Conservation (phyloP, 2,888 invertebrate species). For the Oscheius onirici region DNA sequence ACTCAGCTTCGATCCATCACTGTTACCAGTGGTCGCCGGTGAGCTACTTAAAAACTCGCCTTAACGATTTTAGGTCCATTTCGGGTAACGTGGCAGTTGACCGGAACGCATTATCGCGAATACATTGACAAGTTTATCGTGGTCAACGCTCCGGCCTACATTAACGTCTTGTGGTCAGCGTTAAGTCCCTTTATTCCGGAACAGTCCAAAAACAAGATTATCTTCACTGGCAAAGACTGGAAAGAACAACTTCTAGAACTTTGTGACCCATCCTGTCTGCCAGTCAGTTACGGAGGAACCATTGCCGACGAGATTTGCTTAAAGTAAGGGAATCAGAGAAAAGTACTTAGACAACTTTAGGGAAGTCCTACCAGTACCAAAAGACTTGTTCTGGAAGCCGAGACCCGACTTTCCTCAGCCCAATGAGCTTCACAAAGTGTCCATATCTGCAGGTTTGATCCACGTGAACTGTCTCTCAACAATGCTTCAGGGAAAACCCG, state of each 20-base stretch:
- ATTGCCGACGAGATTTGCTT: slow-evolving; percentile 44
- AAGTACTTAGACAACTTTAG: slow-evolving; percentile 10
- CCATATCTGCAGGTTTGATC: slow-evolving; percentile 47
- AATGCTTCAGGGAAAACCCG: slow-evolving; percentile 40
- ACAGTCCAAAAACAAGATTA: slow-evolving; percentile 41
- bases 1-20: slow-evolving; percentile 49
- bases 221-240: slow-evolving; percentile 47
- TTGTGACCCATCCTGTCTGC: slow-evolving; percentile 49
- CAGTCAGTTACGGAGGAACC: slow-evolving; percentile 59
- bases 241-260: slow-evolving; percentile 52
- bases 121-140: slow-evolving; percentile 60
- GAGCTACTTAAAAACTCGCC: background rate
- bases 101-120: slow-evolving; percentile 54
- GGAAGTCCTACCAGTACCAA: slow-evolving; percentile 45
- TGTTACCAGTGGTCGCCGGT: slow-evolving; percentile 49
- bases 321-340: background rate
- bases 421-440: slow-evolving; percentile 49
- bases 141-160: slow-evolving; percentile 55
- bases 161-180: slow-evolving; percentile 55
- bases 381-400: slow-evolving; percentile 54
- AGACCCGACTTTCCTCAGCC: slow-evolving; percentile 42
- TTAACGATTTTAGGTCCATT: slow-evolving; percentile 46
- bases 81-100: slow-evolving; percentile 58
- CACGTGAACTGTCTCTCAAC: background rate
- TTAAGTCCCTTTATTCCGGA: slow-evolving; percentile 52